Evolutionary conservation across 2,797 vertebrate genomes (phyloP).

Genomic region (Potorous gilbertii): DNA sequence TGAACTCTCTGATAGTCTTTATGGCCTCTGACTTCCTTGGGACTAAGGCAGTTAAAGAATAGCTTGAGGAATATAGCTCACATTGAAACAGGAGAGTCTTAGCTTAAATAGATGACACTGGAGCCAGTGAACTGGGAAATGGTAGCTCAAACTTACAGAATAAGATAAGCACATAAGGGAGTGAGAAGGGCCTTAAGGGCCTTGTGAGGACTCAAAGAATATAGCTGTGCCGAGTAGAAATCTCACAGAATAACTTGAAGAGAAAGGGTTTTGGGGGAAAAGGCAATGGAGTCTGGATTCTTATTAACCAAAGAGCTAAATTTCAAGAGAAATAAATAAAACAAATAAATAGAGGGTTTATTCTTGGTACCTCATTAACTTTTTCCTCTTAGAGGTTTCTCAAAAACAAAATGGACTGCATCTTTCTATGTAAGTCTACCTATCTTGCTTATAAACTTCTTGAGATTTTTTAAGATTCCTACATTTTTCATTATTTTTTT

Average conservation of each 20-base stretch:
- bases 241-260: not conserved
- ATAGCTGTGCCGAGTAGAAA: not conserved
- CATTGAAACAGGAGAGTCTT: constrained; percentile 29
- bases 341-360: not conserved
- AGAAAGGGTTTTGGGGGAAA: not conserved
- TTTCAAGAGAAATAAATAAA: not conserved
- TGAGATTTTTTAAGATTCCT: not conserved
- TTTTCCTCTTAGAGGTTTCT: not conserved
- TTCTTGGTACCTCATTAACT: not conserved
- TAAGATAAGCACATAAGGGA: accelerated
- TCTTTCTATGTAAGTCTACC: not conserved
- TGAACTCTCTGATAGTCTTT: constrained; percentile 28
- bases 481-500: not conserved
- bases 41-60: constrained; percentile 41
- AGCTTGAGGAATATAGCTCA: constrained; percentile 12
- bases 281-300: not conserved
- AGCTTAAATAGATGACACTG: constrained; percentile 23
- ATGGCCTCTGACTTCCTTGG: not conserved
- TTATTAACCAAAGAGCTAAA: constrained; percentile 3
- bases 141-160: no score
- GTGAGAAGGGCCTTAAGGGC: no score
- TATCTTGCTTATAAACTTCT: not conserved
- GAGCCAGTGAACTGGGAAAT: not conserved
- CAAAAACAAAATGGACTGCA: not conserved
- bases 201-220: not conserved